Base-by-base conservation (phyloP, 2,797 vertebrate species). In the Parambassis ranga region DNA sequence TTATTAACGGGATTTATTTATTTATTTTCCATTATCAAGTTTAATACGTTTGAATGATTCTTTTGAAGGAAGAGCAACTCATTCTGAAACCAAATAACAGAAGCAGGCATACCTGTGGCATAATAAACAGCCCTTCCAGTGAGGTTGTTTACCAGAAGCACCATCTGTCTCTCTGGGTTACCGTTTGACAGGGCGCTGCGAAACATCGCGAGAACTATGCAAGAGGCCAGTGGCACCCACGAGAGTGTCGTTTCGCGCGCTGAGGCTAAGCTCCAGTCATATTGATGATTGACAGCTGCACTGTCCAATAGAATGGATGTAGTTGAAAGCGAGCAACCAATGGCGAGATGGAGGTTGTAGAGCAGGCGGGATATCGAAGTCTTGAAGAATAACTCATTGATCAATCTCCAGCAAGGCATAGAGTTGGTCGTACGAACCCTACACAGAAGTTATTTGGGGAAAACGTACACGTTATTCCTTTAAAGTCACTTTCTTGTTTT, bases 171-270 rank as follows among this genome's bases (percentile, higher is more conserved):
- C 44, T 35, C 47, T 4, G 6, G 24, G 30, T 47, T 35, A 63
- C 49, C 37, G 16, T 36, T 42, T 52, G 31, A 24, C n/a, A 13
- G 6, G 24, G 18, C 8, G 20, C 15, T 3, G 0, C 24, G 35
- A 71, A 81, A 59, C 91, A 83, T 90, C 92, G 93, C 92, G 92
- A 88, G 71, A 89, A 41, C 2, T 27, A 2, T 3, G 44, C 5
- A 6, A n/a, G 41, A 77, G 62, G 31, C 37, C 30, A 82, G 77
- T 87, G 83, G 63, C 84, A 75, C 84, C 85, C 84, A 90, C 92
- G 93, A 92, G 92, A 93, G 57, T 71, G 75, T 74, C 53, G 60
- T 94, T 94, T 94, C 93, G 92, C 93, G 93, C 92, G 92, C 93
- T 93, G 86, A 82, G 62, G 22, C 72, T 86, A 89, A 89, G 89